Evolutionary conservation across 2,888 invertebrate genomes (phyloP).

Genomic region (Tetragonula carbonaria): DNA sequence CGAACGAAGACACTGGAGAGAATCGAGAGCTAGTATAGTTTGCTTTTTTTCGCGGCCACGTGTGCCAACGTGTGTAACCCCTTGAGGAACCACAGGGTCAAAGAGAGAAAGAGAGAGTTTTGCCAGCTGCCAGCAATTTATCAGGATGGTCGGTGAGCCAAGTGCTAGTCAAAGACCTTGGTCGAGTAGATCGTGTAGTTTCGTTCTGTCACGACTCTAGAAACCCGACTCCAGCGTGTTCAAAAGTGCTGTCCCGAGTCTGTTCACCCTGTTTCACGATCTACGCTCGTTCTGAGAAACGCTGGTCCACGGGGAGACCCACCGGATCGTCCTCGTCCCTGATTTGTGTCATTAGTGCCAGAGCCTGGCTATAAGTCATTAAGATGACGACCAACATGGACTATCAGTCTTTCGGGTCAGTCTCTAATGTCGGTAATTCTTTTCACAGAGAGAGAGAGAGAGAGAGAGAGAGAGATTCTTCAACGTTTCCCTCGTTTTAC

Average conservation of each 20-base stretch:
- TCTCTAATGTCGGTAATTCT: constrained; percentile 1
- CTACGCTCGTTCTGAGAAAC: constrained; percentile 50
- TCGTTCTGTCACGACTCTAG: constrained; percentile 50
- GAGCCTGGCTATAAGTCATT: constrained; percentile 44
- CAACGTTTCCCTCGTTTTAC: neutral
- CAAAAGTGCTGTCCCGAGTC: neutral
- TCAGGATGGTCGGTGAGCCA: constrained; percentile 58
- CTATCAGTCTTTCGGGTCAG: constrained; percentile 18
- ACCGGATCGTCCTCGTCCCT: constrained; percentile 50
- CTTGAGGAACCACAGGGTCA: constrained; percentile 56
- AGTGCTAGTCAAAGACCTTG: constrained; percentile 57
- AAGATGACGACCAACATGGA: constrained; percentile 47
- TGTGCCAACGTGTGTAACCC: constrained; percentile 65
- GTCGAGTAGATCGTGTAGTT: constrained; percentile 41
- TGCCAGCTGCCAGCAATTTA: constrained; percentile 74
- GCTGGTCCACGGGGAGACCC: constrained; percentile 59
- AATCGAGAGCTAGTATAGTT: neutral
- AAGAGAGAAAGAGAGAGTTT: constrained; percentile 59
- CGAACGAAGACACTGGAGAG: too few relatives aligned
- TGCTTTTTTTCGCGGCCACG: constrained; percentile 51
- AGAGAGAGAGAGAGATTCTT: neutral
- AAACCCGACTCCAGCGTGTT: constrained; percentile 40
- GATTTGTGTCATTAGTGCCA: constrained; percentile 60
- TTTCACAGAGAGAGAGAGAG: neutral
- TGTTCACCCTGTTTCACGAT: constrained; percentile 32